These are phyloP conservation scores for Endotricha flammealis DNA, from an alignment of 2,888 invertebrate genomes.

Conservation along the genomic window DNA sequence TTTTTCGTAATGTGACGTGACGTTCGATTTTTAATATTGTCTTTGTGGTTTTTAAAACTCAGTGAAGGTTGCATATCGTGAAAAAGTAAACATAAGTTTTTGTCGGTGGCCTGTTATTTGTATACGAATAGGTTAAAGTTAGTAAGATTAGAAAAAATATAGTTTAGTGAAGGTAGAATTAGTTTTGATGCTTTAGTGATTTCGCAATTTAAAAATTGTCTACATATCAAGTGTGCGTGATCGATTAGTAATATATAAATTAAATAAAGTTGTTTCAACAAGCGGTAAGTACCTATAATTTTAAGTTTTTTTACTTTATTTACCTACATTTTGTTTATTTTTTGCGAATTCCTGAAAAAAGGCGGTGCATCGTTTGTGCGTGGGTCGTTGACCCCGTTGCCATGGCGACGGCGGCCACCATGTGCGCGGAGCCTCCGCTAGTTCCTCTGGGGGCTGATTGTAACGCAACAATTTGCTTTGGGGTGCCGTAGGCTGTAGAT, in stretches of 20 bases:
- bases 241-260: no score
- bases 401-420: slow-evolving; percentile 58
- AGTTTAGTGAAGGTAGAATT: no score
- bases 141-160: no score
- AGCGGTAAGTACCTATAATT: not conserved
- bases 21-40: slow-evolving; percentile 33
- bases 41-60: slow-evolving; percentile 18
- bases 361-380: slow-evolving; percentile 40
- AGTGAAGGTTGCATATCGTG: slow-evolving; percentile 17
- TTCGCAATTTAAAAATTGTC: no score
- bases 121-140: slow-evolving; percentile 25
- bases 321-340: slow-evolving; percentile 15
- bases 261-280: no score
- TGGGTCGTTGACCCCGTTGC: slow-evolving; percentile 65
- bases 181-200: no score
- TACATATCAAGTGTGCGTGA: no score
- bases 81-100: slow-evolving; percentile 11
- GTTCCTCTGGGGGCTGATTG: slow-evolving; percentile 31
- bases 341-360: slow-evolving; percentile 15
- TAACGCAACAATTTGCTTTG: slow-evolving; percentile 37
- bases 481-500: slow-evolving; percentile 19
- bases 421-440: slow-evolving; percentile 43
- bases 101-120: slow-evolving; percentile 25
- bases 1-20: slow-evolving; percentile 50
- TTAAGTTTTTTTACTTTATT: slow-evolving; percentile 6